Evolutionary conservation across 2,113 vertebrate genomes (phyloP).

Genomic region (Acrocephalus kingi): DNA sequence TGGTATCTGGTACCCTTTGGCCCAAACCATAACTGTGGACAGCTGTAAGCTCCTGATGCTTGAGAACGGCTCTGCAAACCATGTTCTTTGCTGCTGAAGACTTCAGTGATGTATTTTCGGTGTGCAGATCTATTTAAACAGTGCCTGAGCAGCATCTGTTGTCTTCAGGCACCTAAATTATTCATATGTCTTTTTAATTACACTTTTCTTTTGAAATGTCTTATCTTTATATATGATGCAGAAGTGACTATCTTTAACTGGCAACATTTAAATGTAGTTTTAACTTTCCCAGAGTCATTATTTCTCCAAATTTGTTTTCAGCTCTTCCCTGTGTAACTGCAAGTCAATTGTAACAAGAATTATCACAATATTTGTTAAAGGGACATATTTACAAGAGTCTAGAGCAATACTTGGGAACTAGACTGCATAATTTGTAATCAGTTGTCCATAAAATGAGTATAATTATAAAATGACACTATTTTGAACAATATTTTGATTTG

Average conservation of each 20-base stretch:
- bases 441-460: not conserved
- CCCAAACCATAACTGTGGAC: not conserved
- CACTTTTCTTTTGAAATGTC: not conserved
- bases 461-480: not conserved
- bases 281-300: not conserved
- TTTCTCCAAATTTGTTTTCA: not conserved
- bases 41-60: not conserved
- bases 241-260: not conserved
- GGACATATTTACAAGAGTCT: rapidly evolving
- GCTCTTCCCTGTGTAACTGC: not conserved
- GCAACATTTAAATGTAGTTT: not conserved
- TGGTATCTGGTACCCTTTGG: not conserved
- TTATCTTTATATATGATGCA: not conserved
- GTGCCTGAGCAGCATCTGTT: not conserved
- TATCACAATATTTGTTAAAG: not conserved
- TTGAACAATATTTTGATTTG: not conserved
- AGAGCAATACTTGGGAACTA: not conserved
- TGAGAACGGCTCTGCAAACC: not conserved
- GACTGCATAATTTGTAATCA: not conserved
- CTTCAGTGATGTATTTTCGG: not conserved
- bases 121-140: not conserved
- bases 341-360: not conserved
- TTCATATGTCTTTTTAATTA: not conserved
- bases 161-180: not conserved
- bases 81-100: not conserved